A percentile compares a stretch with the other conserved stretches of the same genome.
Evolutionary conservation across 2,113 vertebrate genomes (phyloP).

Genomic region (Salvelinus sp.): DNA sequence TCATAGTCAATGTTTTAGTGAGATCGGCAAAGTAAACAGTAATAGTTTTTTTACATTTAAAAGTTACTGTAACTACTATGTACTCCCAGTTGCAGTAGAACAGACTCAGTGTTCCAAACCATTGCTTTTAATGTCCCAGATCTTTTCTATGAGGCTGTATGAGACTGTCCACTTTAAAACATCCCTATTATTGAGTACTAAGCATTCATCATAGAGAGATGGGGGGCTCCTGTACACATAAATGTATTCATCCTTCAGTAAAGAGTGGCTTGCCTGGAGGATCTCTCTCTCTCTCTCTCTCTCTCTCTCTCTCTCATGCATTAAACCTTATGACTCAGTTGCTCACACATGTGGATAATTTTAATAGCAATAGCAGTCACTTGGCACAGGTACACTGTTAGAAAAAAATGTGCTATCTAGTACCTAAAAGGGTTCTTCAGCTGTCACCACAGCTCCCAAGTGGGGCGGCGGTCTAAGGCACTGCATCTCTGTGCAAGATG

Average conservation of each 20-base stretch:
- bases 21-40: neutral
- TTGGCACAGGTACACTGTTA: neutral
- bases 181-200: conserved; percentile 28
- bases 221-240: conserved; percentile 34
- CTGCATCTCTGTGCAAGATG: no score
- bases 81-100: conserved; percentile 3
- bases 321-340: neutral
- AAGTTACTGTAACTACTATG: neutral
- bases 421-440: no score
- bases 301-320: conserved; percentile 1
- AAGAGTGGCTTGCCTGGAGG: conserved; percentile 46
- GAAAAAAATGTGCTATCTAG: no score
- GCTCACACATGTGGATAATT: neutral
- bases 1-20: no score
- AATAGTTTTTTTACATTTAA: neutral
- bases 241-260: conserved; percentile 59
- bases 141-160: conserved; percentile 18
- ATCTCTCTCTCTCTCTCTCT: conserved; percentile 16
- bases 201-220: conserved; percentile 37
- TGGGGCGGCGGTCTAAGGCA: no score
- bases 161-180: conserved; percentile 19
- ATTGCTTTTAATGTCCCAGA: neutral
- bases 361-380: neutral
- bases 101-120: neutral
- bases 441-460: no score